Evolutionary conservation across 2,888 invertebrate species (phyloP), one percentile per base, ranked within the genome.

Genomic region (Argyresthia goedartella): DNA sequence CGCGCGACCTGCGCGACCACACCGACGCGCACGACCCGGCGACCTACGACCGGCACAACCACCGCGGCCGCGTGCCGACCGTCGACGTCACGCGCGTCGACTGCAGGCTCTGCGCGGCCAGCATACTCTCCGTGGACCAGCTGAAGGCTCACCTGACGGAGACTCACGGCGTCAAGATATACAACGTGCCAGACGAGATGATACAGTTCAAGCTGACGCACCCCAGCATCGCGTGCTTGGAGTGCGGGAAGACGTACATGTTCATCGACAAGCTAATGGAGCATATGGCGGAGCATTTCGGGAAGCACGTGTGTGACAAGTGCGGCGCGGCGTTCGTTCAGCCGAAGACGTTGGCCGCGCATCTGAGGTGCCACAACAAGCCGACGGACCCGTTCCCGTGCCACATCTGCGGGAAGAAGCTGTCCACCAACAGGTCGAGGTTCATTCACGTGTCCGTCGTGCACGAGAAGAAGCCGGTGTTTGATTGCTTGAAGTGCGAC

Each of bases 301-400:
- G 81, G 0, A 80, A 78, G 0, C 76, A 62, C 1, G 76, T 78
- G 0, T 87, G 87, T 43, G 81, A 84, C 14, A 64, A 80, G 0
- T 85, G 84, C 45, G 80, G 85, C 0, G 84, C 85, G 0, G 77
- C 81, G 9, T 89, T 88, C 48, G 59, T 87, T 0, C 86, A 87
- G 53, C 73, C 76, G 1, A 71, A 79, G 0, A 86, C 88, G 0
- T 54, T 88, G 1, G 55, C 76, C 0, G 86, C 80, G 8, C 88
- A 89, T 56, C 73, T 76, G 3, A 76, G 74, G 15, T 68, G 71
- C 0, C 84, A 84, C 55, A 84, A 69, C 51, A 87, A 78, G 56
- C 81, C 86, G 2, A 87, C 76, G 3, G 81, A 80, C 11, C 82
- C 73, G 15, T 80, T 79, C 53, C 78, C 80, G 0, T 91, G 90